Conservation (phyloP, 37 sponge, comb jelly and placozoan species). For the Halichondria panicea region DNA sequence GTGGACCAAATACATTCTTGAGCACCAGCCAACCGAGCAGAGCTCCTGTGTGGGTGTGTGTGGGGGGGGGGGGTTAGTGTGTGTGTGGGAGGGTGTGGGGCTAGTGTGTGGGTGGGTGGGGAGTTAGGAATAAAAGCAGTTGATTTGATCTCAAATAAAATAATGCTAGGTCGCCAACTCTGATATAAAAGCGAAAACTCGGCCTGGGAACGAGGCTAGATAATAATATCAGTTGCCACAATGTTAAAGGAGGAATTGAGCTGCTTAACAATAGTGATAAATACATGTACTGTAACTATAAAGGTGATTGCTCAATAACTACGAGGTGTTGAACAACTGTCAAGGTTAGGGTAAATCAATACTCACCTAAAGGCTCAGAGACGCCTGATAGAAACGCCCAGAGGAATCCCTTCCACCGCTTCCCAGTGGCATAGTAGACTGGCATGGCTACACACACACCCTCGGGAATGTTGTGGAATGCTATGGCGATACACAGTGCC, state of each 20-base stretch:
- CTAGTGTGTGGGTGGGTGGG: background rate
- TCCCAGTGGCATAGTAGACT: conserved; percentile 76
- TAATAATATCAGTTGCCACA: too few species aligned
- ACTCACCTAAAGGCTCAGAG: conserved; percentile 65
- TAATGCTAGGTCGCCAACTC: too few species aligned
- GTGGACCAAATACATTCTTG: conserved; percentile 55
- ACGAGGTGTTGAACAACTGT: too few species aligned
- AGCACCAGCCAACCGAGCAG: conserved; percentile 58
- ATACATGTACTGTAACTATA: too few species aligned
- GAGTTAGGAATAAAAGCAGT: background rate
- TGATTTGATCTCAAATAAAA: background rate
- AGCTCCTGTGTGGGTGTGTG: conserved; percentile 36
- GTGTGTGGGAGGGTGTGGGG: conserved; percentile 1
- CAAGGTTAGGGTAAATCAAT: too few species aligned
- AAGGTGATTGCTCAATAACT: too few species aligned
- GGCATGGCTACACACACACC: conserved; percentile 79
- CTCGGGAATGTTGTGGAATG: conserved; percentile 73
- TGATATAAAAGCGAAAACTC: too few species aligned
- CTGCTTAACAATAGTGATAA: too few species aligned
- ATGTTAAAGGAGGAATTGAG: too few species aligned
- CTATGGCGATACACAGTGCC: conserved; percentile 72
- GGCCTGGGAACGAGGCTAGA: too few species aligned
- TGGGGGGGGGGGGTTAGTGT: background rate
- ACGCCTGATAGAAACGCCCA: conserved; percentile 70
- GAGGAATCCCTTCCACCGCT: conserved; percentile 57